Evolutionary conservation across 2,888 invertebrate genomes (phyloP), one percentile per base, ranked within the genome.

Genomic region (Melinopterus prodromus): DNA sequence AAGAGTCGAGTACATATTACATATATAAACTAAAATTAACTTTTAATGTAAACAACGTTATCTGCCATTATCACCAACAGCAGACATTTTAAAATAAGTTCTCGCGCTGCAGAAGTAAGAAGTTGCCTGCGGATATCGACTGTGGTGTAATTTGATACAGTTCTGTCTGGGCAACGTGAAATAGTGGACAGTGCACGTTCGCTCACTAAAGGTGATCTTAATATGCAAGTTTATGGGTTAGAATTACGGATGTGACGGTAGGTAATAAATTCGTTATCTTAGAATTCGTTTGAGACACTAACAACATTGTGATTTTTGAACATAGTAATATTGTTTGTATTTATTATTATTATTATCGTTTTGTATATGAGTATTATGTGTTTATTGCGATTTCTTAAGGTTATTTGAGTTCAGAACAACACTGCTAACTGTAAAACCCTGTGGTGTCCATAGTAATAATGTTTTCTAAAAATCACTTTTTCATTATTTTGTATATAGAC

Each of bases 21-120:
- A 53, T 53, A 53, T 53, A 53, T 53, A 53, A 53, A 53, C 53
- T 53, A 53, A 53, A 53, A 53, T 53, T 53, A 53, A 53, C 53
- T 6, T 53, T 12, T 9, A 53, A 53, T 53, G 53, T 53, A 53
- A 53, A 53, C 53, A 53, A 53, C 53, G 53, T 53, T 53, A 53
- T 53, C 53, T 7, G 53, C 9, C 53, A 53, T 53, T 53, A 53
- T 53, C 53, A 53, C 7, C 5, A 53, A 9, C 53, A 53, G 9
- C 53, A 53, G 9, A 12, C 53, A 53, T 53, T 53, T 53, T 53
- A 53, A 12, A 53, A 12, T 53, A 12, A 53, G 12, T 0, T 53
- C 53, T 53, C 53, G 7, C 53, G 12, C 53, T 53, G 53, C 53
- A 53, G 9, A 53, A 53, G 53, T 9, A 53, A 53, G 53, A 53